Evolutionary conservation across 2,113 vertebrate genomes (phyloP).

Genomic region (Mus pahari): DNA sequence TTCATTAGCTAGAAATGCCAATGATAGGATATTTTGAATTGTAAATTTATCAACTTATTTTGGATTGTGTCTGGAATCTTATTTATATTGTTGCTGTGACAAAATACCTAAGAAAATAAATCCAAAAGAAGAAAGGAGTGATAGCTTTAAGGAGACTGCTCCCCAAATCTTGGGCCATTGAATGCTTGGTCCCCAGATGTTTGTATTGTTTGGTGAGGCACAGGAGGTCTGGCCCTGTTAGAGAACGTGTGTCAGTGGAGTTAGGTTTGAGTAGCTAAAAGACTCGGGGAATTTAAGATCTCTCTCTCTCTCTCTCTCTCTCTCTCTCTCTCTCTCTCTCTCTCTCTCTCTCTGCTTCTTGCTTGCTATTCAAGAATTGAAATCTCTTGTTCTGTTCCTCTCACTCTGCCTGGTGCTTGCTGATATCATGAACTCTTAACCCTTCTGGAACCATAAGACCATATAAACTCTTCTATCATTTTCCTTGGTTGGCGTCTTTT

Average conservation of each 20-base stretch:
- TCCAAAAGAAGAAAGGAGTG: neutral
- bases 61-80: neutral
- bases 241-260: neutral
- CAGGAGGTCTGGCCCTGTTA: rapidly evolving
- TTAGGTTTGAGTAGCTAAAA: neutral
- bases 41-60: too few relatives aligned
- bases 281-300: neutral
- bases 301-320: too few relatives aligned
- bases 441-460: neutral
- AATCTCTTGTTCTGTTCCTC: neutral
- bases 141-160: neutral
- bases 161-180: neutral
- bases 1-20: neutral
- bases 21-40: neutral
- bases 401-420: neutral
- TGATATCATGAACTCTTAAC: neutral
- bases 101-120: neutral
- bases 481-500: neutral
- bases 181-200: neutral
- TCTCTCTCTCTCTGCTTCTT: too few relatives aligned
- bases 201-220: neutral
- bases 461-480: neutral
- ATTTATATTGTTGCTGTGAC: neutral
- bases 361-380: neutral
- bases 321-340: too few relatives aligned